Conservation (phyloP, 2,888 invertebrate genomes). For the Brachyptera risi region DNA sequence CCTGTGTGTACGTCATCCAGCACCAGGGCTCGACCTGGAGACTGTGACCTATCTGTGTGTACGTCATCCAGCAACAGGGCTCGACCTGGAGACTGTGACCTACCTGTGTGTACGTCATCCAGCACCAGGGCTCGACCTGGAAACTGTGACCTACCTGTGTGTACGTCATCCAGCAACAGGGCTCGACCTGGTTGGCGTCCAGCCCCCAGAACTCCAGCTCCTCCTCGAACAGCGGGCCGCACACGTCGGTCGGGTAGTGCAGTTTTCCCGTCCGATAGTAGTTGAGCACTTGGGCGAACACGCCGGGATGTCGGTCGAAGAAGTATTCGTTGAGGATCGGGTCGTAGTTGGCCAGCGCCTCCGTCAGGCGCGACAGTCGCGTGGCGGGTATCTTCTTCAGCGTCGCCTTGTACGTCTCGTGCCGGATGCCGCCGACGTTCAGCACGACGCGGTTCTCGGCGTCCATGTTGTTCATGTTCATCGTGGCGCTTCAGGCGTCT, state of each 20-base stretch:
- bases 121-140: too few relatives aligned
- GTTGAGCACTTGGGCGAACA: constrained; percentile 94
- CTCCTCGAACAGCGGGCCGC: constrained; percentile 98
- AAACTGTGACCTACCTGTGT: constrained; percentile 64
- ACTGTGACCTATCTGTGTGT: background rate
- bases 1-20: background rate
- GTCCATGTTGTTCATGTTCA: constrained; percentile 93
- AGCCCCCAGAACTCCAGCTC: constrained; percentile 99
- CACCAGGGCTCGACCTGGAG: too few relatives aligned
- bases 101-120: background rate
- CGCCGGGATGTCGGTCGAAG: constrained; percentile 97
- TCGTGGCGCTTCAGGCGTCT: too few relatives aligned
- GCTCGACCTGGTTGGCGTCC: constrained; percentile 98
- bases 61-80: too few relatives aligned
- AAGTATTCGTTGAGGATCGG: constrained; percentile 99
- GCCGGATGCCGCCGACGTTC: constrained; percentile 97
- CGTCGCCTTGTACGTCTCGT: constrained; percentile 94
- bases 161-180: constrained; percentile 99
- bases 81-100: too few relatives aligned
- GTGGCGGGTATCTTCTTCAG: constrained; percentile 97
- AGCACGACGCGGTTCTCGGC: constrained; percentile 98
- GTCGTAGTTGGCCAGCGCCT: constrained; percentile 98
- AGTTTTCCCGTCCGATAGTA: constrained; percentile 98
- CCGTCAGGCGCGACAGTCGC: constrained; percentile 86
- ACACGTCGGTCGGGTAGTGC: constrained; percentile 98